A percentile compares a stretch with the other conserved stretches of the same genome.
phyloP scores from a whole-genome alignment of 2,113 vertebrate species.

The Coregonus clupeaformis region DNA sequence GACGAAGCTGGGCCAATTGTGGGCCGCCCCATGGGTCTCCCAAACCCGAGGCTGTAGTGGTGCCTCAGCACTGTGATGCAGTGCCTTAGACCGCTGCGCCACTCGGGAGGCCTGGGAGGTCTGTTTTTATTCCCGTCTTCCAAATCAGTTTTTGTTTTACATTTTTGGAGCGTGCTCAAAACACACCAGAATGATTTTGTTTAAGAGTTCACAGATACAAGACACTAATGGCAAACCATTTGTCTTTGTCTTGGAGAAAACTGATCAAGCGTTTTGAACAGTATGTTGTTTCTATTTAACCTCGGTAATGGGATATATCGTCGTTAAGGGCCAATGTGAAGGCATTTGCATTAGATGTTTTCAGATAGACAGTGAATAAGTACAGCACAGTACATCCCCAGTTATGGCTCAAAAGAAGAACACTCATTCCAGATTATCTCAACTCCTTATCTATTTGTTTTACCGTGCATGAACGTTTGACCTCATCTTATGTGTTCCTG shows the following conservation, averaged over 20 bases:
- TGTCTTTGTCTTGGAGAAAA: constrained; percentile 27
- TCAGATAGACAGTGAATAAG: constrained; percentile 39
- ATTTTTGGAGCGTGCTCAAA: constrained; percentile 19
- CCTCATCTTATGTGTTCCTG: neutral
- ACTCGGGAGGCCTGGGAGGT: no score
- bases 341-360: constrained; percentile 34
- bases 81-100: no score
- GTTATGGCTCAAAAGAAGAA: constrained; percentile 16
- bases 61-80: no score
- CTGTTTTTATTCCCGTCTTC: no score
- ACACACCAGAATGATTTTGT: constrained; percentile 37
- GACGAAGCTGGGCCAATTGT: no score
- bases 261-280: neutral
- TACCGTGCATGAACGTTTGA: constrained; percentile 12
- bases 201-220: constrained; percentile 30
- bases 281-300: constrained; percentile 29
- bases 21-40: no score
- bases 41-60: no score
- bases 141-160: neutral
- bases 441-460: constrained; percentile 34
- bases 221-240: constrained; percentile 40
- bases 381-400: constrained; percentile 23
- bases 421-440: constrained; percentile 7
- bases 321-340: neutral
- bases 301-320: neutral